Conservation (phyloP, 2,113 vertebrate genomes). For the Excalfactoria chinensis region DNA sequence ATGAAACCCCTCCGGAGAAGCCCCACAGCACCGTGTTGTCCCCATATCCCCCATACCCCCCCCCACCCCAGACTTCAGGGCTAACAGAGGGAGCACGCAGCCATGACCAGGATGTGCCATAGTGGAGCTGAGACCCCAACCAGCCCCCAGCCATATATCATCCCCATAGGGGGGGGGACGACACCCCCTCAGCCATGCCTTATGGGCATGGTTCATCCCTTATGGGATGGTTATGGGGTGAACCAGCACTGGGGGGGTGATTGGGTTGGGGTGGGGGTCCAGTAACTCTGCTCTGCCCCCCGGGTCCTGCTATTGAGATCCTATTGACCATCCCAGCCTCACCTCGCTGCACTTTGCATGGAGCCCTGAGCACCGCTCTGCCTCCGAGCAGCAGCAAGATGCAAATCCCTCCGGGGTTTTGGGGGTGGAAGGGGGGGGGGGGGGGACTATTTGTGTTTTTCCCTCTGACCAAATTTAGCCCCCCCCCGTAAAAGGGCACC, state of each 20-base stretch:
- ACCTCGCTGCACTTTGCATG: background rate
- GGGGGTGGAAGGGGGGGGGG: background rate
- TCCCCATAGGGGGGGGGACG: background rate
- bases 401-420: conserved; percentile 54
- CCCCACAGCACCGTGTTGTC: rapidly evolving
- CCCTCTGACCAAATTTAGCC: conserved; percentile 53
- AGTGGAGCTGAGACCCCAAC: background rate
- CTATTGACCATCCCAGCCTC: background rate
- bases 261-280: background rate
- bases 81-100: background rate
- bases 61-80: background rate
- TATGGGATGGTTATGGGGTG: background rate
- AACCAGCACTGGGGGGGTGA: background rate
- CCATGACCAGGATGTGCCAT: background rate
- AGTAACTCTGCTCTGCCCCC: rapidly evolving
- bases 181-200: rapidly evolving
- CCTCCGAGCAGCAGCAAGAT: conserved; percentile 54
- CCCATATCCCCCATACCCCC: rapidly evolving
- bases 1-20: no score
- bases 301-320: background rate
- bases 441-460: conserved; percentile 24
- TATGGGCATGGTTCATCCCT: no score
- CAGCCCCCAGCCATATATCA: rapidly evolving
- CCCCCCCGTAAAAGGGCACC: background rate
- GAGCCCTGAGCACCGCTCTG: background rate